Percentiles rank a stretch among this genome's conserved stretches.
Evolutionary conservation across 2,797 vertebrate species (phyloP).

Genomic region (Tokudaia muenninki): DNA sequence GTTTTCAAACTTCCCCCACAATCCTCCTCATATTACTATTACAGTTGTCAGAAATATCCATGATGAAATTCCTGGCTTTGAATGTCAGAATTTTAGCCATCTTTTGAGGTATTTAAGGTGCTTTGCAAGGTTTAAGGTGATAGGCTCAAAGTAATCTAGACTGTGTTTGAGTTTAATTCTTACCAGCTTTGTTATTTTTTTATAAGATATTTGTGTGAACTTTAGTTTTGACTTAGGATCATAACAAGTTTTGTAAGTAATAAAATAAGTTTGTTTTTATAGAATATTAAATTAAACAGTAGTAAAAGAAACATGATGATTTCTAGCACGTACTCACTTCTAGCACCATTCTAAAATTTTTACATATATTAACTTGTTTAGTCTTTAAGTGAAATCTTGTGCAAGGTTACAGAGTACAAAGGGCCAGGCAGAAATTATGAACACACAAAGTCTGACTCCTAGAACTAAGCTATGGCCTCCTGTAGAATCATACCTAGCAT

Average conservation of each 20-base stretch:
- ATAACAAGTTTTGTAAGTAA: neutral
- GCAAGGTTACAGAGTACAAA: neutral
- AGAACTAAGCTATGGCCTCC: neutral
- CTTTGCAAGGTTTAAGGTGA: neutral
- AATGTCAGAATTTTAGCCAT: neutral
- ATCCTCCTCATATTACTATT: neutral
- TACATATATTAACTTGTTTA: neutral
- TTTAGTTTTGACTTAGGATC: neutral
- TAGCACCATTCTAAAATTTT: neutral
- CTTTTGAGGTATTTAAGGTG: neutral
- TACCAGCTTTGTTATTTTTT: neutral
- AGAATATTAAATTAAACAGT: neutral
- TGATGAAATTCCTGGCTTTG: neutral
- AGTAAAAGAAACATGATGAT: neutral
- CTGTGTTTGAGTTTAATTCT: constrained; percentile 12
- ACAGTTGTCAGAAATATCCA: neutral
- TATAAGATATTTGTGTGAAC: neutral
- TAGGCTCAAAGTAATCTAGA: neutral
- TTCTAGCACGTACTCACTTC: neutral
- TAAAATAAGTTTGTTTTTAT: neutral
- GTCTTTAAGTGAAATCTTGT: neutral
- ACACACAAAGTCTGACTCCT: neutral
- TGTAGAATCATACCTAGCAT: neutral
- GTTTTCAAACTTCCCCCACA: neutral
- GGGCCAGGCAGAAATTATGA: neutral